Percentiles rank a stretch among this genome's conserved stretches.
Conservation (phyloP, 1,140 invertebrate genomes). For the Rhyzopertha dominica region DNA sequence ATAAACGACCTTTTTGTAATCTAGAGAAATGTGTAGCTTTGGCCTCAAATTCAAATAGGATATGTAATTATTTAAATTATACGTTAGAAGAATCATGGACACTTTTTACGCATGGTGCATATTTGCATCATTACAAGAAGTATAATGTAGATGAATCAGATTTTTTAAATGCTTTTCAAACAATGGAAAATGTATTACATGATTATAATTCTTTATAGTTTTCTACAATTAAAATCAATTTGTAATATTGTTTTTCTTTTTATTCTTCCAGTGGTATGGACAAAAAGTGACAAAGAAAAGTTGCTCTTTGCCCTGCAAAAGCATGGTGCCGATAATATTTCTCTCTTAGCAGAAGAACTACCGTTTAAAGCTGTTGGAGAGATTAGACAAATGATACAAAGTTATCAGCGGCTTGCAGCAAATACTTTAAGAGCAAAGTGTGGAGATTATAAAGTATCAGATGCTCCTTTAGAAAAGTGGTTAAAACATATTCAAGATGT, state of each 20-base stretch:
- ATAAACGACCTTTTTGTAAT: too few relatives aligned
- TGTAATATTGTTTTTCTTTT: conserved; percentile 11
- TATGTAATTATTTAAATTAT: too few relatives aligned
- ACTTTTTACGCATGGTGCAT: too few relatives aligned
- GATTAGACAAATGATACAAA: conserved; percentile 9
- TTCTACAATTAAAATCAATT: too few relatives aligned
- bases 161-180: too few relatives aligned
- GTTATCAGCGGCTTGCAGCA: conserved; percentile 15
- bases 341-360: conserved; percentile 10
- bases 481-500: conserved; percentile 13
- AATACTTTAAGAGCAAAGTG: conserved; percentile 2
- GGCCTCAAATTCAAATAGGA: too few relatives aligned
- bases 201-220: too few relatives aligned
- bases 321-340: conserved; percentile 16
- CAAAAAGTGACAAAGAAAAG: conserved; percentile 15
- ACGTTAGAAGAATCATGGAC: too few relatives aligned
- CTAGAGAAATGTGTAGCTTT: too few relatives aligned
- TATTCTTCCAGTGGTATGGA: conserved; percentile 18
- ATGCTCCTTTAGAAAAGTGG: conserved; percentile 23
- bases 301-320: conserved; percentile 14
- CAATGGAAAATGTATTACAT: too few relatives aligned
- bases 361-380: conserved; percentile 16
- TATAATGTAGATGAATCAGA: too few relatives aligned
- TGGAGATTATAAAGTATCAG: background rate
- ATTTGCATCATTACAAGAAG: too few relatives aligned